Evolutionary conservation across 2,797 vertebrate species (phyloP), one percentile per base, ranked within the genome.

Genomic region (Amphiprion clarkii): DNA sequence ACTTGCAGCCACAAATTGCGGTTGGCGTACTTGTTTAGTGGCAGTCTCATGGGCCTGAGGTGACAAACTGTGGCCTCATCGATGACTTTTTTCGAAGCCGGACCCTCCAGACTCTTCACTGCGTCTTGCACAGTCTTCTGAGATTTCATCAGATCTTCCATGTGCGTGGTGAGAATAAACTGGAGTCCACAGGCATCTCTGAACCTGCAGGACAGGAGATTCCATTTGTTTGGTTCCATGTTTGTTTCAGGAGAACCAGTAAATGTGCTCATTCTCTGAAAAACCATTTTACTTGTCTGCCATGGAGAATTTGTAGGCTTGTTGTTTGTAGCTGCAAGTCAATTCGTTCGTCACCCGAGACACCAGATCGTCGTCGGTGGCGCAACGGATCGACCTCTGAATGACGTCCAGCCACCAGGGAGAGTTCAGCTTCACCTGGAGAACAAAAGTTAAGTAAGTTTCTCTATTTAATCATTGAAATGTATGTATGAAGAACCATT

Each of bases 351-450:
- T 96, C 55, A 99, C 95, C 12, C 98, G 96, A 6, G 95, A 95
- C 81, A 97, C 96, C 81, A 99, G 96, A 21, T 99, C 98, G 2
- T 99, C 98, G 14, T 98, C 97, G 0, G 94, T 88, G 59, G 96
- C 90, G 86, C 82, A 88, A 33, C 91, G 91, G 58, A 90, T 88
- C 19, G 98, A 95, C 88, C 90, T 93, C 85, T 98, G 96, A 73
- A 99, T 94, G 3, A 98, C 96, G 25, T 99, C 98, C 81, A 99
- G 86, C 98, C 98, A 99, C 98, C 98, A 99, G 64, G 97, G 96
- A 82, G 96, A 94, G 74, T 94, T 95, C 67, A 96, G 89, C 76
- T 95, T 95, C 60, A 97, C 95, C 98, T 99, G 81, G 12, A 80
- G 21, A 39, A 58, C 23, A 27, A 42, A 14, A 19, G 16, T 4